phyloP scores from a whole-genome alignment of 2,888 invertebrate species.

The Andrena flavipes region DNA sequence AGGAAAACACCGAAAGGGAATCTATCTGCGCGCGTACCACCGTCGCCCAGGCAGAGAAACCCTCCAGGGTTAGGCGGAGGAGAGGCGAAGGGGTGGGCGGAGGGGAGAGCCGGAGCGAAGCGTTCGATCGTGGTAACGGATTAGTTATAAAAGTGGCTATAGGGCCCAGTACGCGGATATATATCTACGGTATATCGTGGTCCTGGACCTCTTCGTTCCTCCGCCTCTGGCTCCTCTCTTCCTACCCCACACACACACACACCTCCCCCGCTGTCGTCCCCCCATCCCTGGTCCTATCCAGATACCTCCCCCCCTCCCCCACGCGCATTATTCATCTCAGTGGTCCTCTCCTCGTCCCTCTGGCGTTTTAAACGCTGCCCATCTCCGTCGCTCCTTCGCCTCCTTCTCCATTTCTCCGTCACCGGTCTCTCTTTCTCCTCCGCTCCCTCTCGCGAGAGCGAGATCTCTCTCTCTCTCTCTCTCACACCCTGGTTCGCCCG shows the following conservation, averaged over 20 bases:
- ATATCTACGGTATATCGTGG: constrained; percentile 65
- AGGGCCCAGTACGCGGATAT: constrained; percentile 68
- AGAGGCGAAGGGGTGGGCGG: background rate
- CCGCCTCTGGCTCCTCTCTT: constrained; percentile 59
- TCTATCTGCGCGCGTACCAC: constrained; percentile 31
- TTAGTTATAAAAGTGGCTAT: constrained; percentile 80
- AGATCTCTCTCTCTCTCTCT: constrained; percentile 9
- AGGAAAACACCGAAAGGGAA: constrained; percentile 54
- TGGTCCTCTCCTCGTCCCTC: constrained; percentile 40
- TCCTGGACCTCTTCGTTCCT: constrained; percentile 64
- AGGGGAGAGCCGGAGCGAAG: constrained; percentile 51
- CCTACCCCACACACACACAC: constrained; percentile 37
- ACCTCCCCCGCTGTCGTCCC: constrained; percentile 46
- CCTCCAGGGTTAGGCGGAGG: background rate
- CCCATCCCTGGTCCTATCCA: constrained; percentile 53
- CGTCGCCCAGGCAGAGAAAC: constrained; percentile 27
- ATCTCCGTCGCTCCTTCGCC: constrained; percentile 23
- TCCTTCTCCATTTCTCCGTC: constrained; percentile 17
- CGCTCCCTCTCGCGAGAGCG: constrained; percentile 13
- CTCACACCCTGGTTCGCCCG: constrained; percentile 45
- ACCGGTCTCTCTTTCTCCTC: constrained; percentile 25
- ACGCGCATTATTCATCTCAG: constrained; percentile 81
- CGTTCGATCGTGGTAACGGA: constrained; percentile 81
- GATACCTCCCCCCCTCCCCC: constrained; percentile 74
- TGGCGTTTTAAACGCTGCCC: constrained; percentile 28